phyloP scores from a whole-genome alignment of 1,140 invertebrate species.

The Vanessa atalanta region DNA sequence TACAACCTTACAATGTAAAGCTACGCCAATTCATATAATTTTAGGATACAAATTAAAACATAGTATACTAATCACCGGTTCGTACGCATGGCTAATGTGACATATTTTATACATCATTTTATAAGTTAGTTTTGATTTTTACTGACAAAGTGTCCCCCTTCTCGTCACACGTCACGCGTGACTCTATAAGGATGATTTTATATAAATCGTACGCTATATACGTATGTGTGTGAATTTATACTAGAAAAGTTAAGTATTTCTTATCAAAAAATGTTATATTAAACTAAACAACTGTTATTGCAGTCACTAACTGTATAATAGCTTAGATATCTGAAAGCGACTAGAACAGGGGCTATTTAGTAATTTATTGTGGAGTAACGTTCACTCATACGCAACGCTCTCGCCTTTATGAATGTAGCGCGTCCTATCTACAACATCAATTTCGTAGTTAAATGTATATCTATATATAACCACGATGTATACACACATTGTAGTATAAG shows the following conservation, averaged over 20 bases:
- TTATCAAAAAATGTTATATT: neutral
- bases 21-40: neutral
- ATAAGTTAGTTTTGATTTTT: no score
- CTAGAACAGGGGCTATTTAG: conserved; percentile 44
- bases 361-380: conserved; percentile 59
- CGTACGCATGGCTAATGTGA: no score
- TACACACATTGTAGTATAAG: neutral
- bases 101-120: no score
- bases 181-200: no score
- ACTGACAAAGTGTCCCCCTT: no score
- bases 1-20: neutral
- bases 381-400: conserved; percentile 43
- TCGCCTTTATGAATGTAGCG: conserved; percentile 21
- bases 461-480: neutral
- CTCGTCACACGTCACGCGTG: no score
- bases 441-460: neutral
- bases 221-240: no score
- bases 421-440: conserved; percentile 4
- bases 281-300: neutral
- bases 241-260: no score
- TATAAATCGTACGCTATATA: no score
- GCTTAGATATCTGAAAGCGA: conserved; percentile 1
- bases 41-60: no score
- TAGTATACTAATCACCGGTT: no score
- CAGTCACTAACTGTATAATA: neutral